These are phyloP conservation scores for Drosophila barbarae DNA, from an alignment of 2,888 invertebrate species.

Conservation along the genomic window DNA sequence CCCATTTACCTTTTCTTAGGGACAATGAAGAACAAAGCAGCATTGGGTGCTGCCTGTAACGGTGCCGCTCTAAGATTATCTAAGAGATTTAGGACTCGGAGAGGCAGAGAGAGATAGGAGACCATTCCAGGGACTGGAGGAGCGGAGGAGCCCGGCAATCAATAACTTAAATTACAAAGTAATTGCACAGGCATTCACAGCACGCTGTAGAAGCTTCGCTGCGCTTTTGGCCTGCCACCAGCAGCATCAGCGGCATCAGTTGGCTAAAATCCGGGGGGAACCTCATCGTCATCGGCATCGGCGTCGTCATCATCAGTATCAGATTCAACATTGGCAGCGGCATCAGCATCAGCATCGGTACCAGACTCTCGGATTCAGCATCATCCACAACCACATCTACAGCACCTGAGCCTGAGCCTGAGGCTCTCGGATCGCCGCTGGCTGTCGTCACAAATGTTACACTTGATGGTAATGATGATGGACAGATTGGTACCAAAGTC, in stretches of 20 bases:
- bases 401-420: conserved; percentile 22
- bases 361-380: conserved; percentile 19
- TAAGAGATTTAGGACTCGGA: conserved; percentile 47
- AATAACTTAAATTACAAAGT: conserved; percentile 79
- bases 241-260: conserved; percentile 34
- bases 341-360: conserved; percentile 21
- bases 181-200: conserved; percentile 77
- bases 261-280: conserved; percentile 15
- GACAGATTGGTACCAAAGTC: conserved; percentile 79
- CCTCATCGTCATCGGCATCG: conserved; percentile 22
- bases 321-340: conserved; percentile 21
- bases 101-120: conserved; percentile 2
- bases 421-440: conserved; percentile 60
- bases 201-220: conserved; percentile 63
- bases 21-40: conserved; percentile 20
- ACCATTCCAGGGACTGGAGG: conserved; percentile 17
- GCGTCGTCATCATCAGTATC: conserved; percentile 13
- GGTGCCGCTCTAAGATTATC: conserved; percentile 62
- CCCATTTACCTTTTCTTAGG: conserved; percentile 22
- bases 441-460: conserved; percentile 74
- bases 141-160: conserved; percentile 72
- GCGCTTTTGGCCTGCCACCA: conserved; percentile 42
- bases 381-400: conserved; percentile 12
- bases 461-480: conserved; percentile 79
- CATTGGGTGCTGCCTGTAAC: conserved; percentile 68